A percentile compares a stretch with the other conserved stretches of the same genome.
Conservation (phyloP, 2,797 vertebrate genomes). For the Smutsia temminckii region DNA sequence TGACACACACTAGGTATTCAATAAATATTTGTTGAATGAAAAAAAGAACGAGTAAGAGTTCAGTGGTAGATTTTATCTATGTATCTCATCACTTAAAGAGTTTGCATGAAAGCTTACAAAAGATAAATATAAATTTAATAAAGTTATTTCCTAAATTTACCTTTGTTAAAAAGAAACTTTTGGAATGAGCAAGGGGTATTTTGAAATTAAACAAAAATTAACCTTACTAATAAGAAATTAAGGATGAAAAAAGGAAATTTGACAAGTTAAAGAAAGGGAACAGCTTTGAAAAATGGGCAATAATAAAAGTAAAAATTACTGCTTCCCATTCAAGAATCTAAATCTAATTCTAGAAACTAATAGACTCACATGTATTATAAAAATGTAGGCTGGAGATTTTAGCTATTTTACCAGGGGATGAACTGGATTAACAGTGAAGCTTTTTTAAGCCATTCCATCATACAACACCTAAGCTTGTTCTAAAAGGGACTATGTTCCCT, state of each 20-base stretch:
- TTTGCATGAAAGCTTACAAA: slow-evolving; percentile 23
- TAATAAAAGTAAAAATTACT: slow-evolving; percentile 50
- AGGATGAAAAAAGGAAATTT: not conserved
- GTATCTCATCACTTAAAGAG: not conserved
- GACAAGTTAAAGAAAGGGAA: slow-evolving; percentile 35
- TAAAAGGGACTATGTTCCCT: slow-evolving; percentile 15
- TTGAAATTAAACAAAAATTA: slow-evolving; percentile 52
- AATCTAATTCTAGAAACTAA: slow-evolving; percentile 31
- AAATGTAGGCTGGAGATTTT: not conserved
- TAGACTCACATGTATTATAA: not conserved
- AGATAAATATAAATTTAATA: slow-evolving; percentile 7
- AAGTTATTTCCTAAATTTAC: slow-evolving; percentile 40
- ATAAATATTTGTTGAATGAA: slow-evolving; percentile 38
- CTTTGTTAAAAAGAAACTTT: slow-evolving; percentile 18
- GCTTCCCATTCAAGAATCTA: slow-evolving; percentile 3
- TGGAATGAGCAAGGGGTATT: not conserved
- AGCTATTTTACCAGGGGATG: not conserved
- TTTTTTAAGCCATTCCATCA: not conserved
- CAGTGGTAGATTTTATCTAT: slow-evolving; percentile 2
- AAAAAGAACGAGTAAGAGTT: not conserved
- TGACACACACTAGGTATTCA: not conserved
- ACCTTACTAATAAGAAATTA: not conserved
- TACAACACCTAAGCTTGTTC: not conserved
- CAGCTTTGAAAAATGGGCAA: not conserved
- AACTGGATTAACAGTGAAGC: not conserved